Conservation (phyloP, 2,888 invertebrate species). For the Microlaimidae sp. region DNA sequence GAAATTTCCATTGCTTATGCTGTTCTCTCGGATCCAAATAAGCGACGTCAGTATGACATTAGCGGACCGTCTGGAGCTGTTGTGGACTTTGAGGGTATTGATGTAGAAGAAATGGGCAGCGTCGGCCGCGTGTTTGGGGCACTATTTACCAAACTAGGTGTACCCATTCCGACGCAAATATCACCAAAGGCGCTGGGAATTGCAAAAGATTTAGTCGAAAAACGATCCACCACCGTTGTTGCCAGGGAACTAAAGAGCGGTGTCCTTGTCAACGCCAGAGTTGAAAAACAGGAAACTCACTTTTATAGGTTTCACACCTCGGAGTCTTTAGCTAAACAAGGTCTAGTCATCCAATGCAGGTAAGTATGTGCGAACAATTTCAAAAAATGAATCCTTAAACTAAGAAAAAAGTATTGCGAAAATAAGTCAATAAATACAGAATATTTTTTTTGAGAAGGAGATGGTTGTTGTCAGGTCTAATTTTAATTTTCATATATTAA, state of each 20-base stretch:
- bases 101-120: constrained; percentile 32
- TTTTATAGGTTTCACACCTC: constrained; percentile 27
- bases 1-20: constrained; percentile 34
- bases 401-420: too few relatives aligned
- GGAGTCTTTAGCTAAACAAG: constrained; percentile 21
- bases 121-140: constrained; percentile 35
- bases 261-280: background rate
- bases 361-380: background rate
- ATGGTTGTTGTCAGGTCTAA: too few relatives aligned
- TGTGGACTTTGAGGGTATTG: constrained; percentile 29
- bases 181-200: constrained; percentile 23
- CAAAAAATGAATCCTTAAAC: too few relatives aligned
- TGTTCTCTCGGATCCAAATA: constrained; percentile 33
- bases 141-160: constrained; percentile 33
- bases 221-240: background rate
- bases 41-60: constrained; percentile 34
- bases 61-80: constrained; percentile 28
- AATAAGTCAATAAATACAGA: too few relatives aligned
- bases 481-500: too few relatives aligned
- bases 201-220: background rate
- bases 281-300: constrained; percentile 22
- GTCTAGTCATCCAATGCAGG: constrained; percentile 23
- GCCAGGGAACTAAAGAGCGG: background rate
- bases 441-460: too few relatives aligned
- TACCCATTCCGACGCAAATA: constrained; percentile 35